A percentile compares a stretch with the other conserved stretches of the same genome.
These are phyloP conservation scores for Decapterus maruadsi DNA, from an alignment of 2,797 vertebrate genomes.

Conservation along the genomic window DNA sequence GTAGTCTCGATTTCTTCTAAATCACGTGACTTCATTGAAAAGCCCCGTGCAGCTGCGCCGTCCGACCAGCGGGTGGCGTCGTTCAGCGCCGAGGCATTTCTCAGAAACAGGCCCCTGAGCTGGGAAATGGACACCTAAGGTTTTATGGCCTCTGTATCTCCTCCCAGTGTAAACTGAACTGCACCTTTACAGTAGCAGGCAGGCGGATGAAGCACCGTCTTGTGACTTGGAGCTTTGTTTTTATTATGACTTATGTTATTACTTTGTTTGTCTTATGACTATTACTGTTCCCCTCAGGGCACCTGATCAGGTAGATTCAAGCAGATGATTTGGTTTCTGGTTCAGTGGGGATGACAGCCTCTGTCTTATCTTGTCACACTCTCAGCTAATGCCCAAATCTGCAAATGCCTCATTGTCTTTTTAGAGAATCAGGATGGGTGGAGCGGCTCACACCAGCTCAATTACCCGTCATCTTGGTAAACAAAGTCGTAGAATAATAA, in stretches of 20 bases:
- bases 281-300: not conserved
- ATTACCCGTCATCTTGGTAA: not conserved
- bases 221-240: too few relatives aligned
- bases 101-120: slow-evolving; percentile 18
- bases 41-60: accelerated
- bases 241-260: not conserved
- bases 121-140: slow-evolving; percentile 39
- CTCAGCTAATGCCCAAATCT: not conserved
- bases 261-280: too few relatives aligned
- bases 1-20: slow-evolving; percentile 52
- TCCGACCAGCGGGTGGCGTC: slow-evolving; percentile 31
- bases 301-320: not conserved
- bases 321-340: too few relatives aligned
- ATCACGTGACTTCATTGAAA: slow-evolving; percentile 71
- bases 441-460: not conserved
- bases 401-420: slow-evolving; percentile 14
- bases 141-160: not conserved
- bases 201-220: not conserved
- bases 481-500: not conserved
- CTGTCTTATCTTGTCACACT: not conserved
- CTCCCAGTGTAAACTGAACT: not conserved
- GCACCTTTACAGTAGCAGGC: not conserved
- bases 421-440: not conserved
- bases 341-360: not conserved
- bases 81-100: slow-evolving; percentile 31